A percentile compares a stretch with the other conserved stretches of the same genome.
Conservation (phyloP, 2,888 invertebrate genomes). For the Venusia cambrica region DNA sequence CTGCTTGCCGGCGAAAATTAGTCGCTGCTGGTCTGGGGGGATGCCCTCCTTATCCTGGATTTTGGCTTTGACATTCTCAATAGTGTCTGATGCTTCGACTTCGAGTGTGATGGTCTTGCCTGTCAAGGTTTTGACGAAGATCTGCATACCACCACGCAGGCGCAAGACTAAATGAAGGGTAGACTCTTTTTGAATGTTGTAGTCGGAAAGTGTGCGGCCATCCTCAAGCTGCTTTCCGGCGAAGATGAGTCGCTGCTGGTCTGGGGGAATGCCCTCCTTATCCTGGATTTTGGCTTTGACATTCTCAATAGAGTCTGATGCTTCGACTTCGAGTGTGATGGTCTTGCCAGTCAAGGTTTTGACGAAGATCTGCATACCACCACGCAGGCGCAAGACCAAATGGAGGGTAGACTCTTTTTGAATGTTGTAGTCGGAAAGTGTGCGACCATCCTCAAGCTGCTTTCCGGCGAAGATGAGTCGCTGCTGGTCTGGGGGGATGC, state of each 20-base stretch:
- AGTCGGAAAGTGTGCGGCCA: slow-evolving; percentile 29
- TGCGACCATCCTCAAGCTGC: slow-evolving; percentile 30
- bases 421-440: slow-evolving; percentile 29
- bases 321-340: slow-evolving; percentile 27
- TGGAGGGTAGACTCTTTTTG: slow-evolving; percentile 30
- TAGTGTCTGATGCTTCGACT: slow-evolving; percentile 28
- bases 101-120: slow-evolving; percentile 28
- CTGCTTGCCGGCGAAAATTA: slow-evolving; percentile 30
- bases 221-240: slow-evolving; percentile 30
- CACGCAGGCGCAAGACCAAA: slow-evolving; percentile 27
- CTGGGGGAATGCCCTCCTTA: slow-evolving; percentile 31
- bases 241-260: slow-evolving; percentile 29
- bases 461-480: slow-evolving; percentile 30
- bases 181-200: slow-evolving; percentile 31
- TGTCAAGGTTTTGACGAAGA: slow-evolving; percentile 27
- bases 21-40: slow-evolving; percentile 28
- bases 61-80: slow-evolving; percentile 29
- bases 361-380: slow-evolving; percentile 33
- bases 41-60: slow-evolving; percentile 31
- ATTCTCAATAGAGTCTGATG: slow-evolving; percentile 29
- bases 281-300: slow-evolving; percentile 31
- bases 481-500: slow-evolving; percentile 32
- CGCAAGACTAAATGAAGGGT: slow-evolving; percentile 29
- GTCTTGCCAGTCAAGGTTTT: slow-evolving; percentile 31
- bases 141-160: slow-evolving; percentile 32